Percentiles rank a stretch among this genome's conserved stretches.
Conservation (phyloP, 2,797 vertebrate genomes). For the Pristis pectinata region DNA sequence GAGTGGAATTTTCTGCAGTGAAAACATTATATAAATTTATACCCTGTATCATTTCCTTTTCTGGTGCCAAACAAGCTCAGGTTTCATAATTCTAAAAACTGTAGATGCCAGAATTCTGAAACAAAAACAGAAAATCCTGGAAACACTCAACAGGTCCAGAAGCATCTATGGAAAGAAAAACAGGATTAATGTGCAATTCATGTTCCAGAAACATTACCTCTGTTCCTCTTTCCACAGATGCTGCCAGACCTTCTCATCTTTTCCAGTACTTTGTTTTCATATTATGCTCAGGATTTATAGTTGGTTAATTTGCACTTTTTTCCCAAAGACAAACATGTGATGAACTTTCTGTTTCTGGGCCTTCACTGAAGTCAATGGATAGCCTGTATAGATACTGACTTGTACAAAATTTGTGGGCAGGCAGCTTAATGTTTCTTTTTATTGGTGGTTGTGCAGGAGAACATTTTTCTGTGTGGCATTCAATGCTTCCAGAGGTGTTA, state of each 20-base stretch:
- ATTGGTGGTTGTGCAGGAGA: background rate
- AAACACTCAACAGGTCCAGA: no score
- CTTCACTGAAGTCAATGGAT: background rate
- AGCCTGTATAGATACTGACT: background rate
- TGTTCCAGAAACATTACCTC: no score
- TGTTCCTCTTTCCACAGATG: no score
- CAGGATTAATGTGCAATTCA: no score
- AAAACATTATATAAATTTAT: background rate
- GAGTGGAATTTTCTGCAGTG: no score
- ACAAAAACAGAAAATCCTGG: no score
- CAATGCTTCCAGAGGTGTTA: background rate
- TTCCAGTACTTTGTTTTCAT: no score
- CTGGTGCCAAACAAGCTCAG: background rate
- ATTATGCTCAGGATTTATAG: background rate
- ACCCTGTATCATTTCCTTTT: background rate
- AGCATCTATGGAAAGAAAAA: no score
- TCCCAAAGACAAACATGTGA: background rate
- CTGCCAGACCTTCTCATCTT: no score
- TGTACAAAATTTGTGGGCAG: background rate
- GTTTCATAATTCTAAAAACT: no score
- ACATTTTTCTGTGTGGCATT: background rate
- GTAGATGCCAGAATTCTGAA: no score
- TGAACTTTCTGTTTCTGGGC: background rate
- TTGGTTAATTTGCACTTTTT: background rate
- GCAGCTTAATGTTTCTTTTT: background rate